phyloP scores from a whole-genome alignment of 2,113 vertebrate species.

The Centropus bengalensis region DNA sequence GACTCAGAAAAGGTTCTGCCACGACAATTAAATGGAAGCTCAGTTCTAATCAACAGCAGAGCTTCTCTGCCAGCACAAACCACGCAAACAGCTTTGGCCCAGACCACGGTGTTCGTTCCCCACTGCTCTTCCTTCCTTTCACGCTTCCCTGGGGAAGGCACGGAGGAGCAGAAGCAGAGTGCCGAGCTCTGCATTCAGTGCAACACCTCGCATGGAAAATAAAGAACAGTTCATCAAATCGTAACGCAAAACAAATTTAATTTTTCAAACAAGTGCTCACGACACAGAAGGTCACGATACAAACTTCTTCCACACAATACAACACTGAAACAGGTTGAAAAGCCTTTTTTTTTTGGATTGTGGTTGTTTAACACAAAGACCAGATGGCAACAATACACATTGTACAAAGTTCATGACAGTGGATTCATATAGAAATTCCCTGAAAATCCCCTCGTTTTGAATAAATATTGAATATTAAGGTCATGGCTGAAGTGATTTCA shows the following conservation, averaged over 20 bases:
- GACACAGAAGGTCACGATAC: conserved; percentile 44
- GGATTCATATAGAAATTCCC: not conserved
- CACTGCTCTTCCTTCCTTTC: not conserved
- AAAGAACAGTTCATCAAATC: conserved; percentile 55
- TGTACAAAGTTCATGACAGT: conserved; percentile 25
- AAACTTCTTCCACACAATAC: conserved; percentile 39
- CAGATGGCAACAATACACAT: not conserved
- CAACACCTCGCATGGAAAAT: not conserved
- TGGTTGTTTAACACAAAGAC: conserved; percentile 44
- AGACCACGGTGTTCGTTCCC: not conserved
- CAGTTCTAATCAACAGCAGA: not conserved
- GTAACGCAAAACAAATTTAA: conserved; percentile 71
- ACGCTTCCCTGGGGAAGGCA: not conserved
- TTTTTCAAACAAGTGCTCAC: conserved; percentile 33
- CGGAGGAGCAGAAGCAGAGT: not conserved
- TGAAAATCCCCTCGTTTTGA: conserved; percentile 31
- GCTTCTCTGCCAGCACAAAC: not conserved
- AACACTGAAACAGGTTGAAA: conserved; percentile 50
- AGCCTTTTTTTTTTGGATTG: conserved; percentile 7
- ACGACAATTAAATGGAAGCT: not conserved
- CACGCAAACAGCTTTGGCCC: not conserved
- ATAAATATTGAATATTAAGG: conserved; percentile 22
- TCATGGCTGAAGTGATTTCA: conserved; percentile 1
- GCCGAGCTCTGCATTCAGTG: not conserved
- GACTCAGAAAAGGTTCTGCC: not conserved